A percentile compares a stretch with the other conserved stretches of the same genome.
Evolutionary conservation across 2,113 vertebrate species (phyloP).

Genomic region (Rhizomys pruinosus): DNA sequence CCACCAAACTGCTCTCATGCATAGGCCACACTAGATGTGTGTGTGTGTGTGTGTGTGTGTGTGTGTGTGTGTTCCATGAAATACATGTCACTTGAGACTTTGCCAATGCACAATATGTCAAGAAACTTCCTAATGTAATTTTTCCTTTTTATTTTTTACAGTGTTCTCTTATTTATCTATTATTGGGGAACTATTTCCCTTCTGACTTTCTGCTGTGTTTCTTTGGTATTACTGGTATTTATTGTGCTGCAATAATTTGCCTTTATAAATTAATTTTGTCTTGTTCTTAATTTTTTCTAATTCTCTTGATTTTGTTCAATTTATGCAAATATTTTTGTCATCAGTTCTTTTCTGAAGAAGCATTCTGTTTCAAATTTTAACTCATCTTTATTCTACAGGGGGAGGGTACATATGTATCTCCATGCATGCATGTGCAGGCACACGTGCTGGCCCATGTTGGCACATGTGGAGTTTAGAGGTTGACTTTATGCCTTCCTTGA

Average conservation of each 20-base stretch:
- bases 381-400: background rate
- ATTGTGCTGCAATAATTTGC: constrained; percentile 56
- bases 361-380: background rate
- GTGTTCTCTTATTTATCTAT: constrained; percentile 54
- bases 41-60: constrained; percentile 10
- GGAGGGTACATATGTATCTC: background rate
- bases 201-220: constrained; percentile 59
- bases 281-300: constrained; percentile 45
- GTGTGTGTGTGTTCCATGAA: constrained; percentile 41
- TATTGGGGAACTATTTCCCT: constrained; percentile 61
- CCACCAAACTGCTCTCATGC: constrained; percentile 43
- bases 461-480: background rate
- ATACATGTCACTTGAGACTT: constrained; percentile 49
- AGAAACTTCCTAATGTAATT: constrained; percentile 52
- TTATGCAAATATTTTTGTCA: constrained; percentile 50
- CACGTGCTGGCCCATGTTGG: background rate
- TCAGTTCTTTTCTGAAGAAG: constrained; percentile 30
- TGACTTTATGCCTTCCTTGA: background rate
- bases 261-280: constrained; percentile 63
- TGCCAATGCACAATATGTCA: constrained; percentile 36
- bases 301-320: constrained; percentile 38
- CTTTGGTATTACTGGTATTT: constrained; percentile 58
- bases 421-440: background rate
- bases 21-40: background rate
- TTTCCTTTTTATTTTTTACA: constrained; percentile 37